Base-by-base conservation (phyloP, 1,140 invertebrate genomes). In the Branchinecta lynchi region DNA sequence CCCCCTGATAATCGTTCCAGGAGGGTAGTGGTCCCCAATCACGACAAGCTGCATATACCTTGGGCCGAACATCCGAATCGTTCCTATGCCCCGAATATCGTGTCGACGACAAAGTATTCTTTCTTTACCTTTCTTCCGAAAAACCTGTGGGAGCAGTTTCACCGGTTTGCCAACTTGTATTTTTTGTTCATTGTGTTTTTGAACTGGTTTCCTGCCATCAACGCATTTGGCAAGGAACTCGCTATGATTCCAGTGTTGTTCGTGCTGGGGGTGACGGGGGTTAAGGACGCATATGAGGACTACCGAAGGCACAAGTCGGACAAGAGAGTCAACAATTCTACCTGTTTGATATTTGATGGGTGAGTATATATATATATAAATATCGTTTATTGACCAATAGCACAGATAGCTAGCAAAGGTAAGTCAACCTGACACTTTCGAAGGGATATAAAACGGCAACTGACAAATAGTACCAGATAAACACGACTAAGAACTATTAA, bases 271-370 rank as follows among this genome's bases (percentile, higher is more conserved):
- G 92, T 98, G n/a, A 98, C 96, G 0, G 93, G 92, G 3, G 84
- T 98, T 45, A 99, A 99, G 80, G 95, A 99, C 82, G 84, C 92
- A 68, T 96, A 93, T 79, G 96, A 98, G 81, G 96, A 99, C 80
- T 86, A 90, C 65, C 81, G 93, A 68, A 81, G 96, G 76, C 86
- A 92, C 73, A 84, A 85, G 8, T 93, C 92, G 66, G 96, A 98
- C 79, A 90, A 89, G 74, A 84, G 92, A 72, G 91, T 98, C 72
- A 98, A 98, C 78, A 92, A 93, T 77, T 89, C 87, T 9, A 91
- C 88, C 10, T 95, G 92, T 77, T 82, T 92, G 75, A 89, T 96
- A 44, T 97, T 91, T 81, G 86, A 88, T 76, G 87, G 87, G 91
- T 94, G 80, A 89, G 87, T 83, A 67, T n/a, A n/a, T n/a, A n/a